Conservation (phyloP, 2,888 invertebrate species). For the Craniophora ligustri region DNA sequence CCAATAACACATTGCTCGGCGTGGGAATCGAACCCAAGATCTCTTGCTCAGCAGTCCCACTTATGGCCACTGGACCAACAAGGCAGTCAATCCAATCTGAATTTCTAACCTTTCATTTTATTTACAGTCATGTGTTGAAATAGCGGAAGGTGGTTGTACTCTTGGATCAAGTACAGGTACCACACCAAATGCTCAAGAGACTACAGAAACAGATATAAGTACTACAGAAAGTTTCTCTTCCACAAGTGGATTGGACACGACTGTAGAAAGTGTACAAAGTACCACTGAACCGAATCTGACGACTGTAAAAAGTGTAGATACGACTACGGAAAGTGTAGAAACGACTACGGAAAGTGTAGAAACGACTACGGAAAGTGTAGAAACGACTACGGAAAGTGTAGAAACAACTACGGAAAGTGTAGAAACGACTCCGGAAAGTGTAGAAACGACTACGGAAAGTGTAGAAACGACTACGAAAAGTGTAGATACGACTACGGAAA, state of each 20-base stretch:
- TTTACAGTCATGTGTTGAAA: conserved; percentile 25
- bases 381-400: background rate
- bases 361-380: background rate
- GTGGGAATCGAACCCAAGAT: too few relatives aligned
- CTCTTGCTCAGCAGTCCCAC: too few relatives aligned
- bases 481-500: background rate
- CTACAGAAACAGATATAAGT: background rate
- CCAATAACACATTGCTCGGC: too few relatives aligned
- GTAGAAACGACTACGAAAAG: background rate
- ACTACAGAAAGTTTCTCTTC: too few relatives aligned
- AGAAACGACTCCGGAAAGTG: background rate
- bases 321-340: background rate
- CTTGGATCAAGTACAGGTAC: conserved; percentile 4
- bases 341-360: background rate
- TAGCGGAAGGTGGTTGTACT: conserved; percentile 34
- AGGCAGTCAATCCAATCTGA: too few relatives aligned
- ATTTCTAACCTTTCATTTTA: background rate
- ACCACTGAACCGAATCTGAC: too few relatives aligned
- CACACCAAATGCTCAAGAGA: background rate
- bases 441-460: background rate
- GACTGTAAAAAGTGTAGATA: background rate
- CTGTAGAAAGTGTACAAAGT: too few relatives aligned
- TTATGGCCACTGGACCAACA: too few relatives aligned
- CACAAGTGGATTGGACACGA: too few relatives aligned
- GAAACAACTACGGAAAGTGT: background rate